phyloP scores from a whole-genome alignment of 2,113 vertebrate genomes.

The Scalopus aquaticus region DNA sequence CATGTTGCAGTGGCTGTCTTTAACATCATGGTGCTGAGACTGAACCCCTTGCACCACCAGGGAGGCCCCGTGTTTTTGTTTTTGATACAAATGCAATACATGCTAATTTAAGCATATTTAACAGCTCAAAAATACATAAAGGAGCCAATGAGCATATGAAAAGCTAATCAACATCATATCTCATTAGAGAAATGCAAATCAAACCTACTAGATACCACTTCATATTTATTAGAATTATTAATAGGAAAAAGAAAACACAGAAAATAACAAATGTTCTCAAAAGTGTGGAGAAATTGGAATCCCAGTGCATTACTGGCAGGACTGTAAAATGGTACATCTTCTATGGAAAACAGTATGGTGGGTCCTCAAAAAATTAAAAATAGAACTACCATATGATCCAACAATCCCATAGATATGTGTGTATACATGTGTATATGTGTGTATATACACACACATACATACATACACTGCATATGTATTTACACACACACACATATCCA shows the following conservation, averaged over 20 bases:
- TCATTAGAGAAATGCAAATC: constrained; percentile 26
- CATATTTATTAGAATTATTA: neutral
- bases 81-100: neutral
- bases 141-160: neutral
- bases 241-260: neutral
- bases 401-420: neutral
- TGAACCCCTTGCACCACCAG: too few relatives aligned
- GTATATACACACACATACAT: too few relatives aligned
- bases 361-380: neutral
- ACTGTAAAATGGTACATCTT: neutral
- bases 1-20: too few relatives aligned
- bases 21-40: too few relatives aligned
- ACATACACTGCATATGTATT: too few relatives aligned
- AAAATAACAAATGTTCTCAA: neutral
- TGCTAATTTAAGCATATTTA: neutral
- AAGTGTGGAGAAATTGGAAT: neutral
- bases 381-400: neutral
- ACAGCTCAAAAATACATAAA: neutral
- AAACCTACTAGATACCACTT: neutral
- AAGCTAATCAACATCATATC: neutral
- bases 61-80: too few relatives aligned
- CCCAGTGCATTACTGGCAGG: neutral
- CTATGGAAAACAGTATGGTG: neutral
- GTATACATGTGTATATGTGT: too few relatives aligned
- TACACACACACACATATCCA: neutral